Base-by-base conservation (phyloP, 1,140 invertebrate species). In the Subanguina moxae region DNA sequence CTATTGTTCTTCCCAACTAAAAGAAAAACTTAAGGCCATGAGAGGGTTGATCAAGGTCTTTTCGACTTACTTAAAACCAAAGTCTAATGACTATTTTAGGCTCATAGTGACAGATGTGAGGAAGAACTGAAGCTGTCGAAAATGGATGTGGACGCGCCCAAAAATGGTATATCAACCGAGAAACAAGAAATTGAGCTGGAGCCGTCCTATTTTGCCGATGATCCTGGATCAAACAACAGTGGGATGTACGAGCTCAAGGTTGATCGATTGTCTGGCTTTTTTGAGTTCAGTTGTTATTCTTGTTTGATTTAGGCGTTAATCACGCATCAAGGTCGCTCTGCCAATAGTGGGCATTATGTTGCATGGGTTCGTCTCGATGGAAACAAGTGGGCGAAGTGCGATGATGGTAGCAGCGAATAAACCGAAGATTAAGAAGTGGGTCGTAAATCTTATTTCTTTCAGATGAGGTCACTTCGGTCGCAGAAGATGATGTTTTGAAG, bases 271-370 rank as follows among this genome's bases (percentile, higher is more conserved):
- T n/a, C n/a, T n/a, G n/a, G n/a, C n/a, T n/a, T n/a, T n/a, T n/a
- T n/a, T n/a, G n/a, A n/a, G n/a, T n/a, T n/a, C n/a, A n/a, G n/a
- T n/a, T n/a, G n/a, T n/a, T n/a, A n/a, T n/a, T n/a, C 32, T 38
- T 3, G 28, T 23, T 17, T 23, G 56, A 59, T 80, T 43, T 57
- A 93, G 85, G 95, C 94, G 48, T 93, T 99, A 48, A 84, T 99
- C 27, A 99, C 96, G 5, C 96, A 99, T 85, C 91, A 92, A 83
- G 96, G 96, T 7, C 87, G 96, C 65, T 94, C 93, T 1, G 94
- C 91, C 65, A 93, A 91, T 25, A 94, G 91, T 77, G 96, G 96
- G 3, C 96, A 99, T 87, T 98, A 99, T 84, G 94, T 99, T 11
- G 93, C 89, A 46, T 99, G 95, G 95, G 89, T 97, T 8, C 78